These are phyloP conservation scores for Cossypha heuglini DNA, from an alignment of 2,797 vertebrate species.

Conservation along the genomic window DNA sequence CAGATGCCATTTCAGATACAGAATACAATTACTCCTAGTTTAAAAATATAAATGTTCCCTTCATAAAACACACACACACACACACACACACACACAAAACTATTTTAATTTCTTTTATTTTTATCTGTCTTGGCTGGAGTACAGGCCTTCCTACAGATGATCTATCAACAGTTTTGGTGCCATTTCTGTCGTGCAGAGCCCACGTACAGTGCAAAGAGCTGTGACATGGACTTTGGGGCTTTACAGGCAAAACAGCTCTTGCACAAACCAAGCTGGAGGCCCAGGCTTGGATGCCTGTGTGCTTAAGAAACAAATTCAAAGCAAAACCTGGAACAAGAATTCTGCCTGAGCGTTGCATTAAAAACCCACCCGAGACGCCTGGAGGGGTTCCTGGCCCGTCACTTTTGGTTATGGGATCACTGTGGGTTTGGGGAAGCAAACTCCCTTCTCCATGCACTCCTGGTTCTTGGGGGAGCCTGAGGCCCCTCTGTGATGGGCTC, in stretches of 20 bases:
- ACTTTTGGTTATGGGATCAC: conserved; percentile 41
- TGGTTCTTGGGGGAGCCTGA: background rate
- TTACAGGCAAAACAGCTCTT: conserved; percentile 59
- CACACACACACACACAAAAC: background rate
- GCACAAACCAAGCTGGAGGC: conserved; percentile 51
- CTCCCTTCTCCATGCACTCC: background rate
- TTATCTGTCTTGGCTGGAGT: conserved; percentile 83
- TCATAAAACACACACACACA: conserved; percentile 62
- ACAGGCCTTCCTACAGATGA: conserved; percentile 84
- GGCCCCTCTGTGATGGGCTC: background rate
- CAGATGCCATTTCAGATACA: conserved; percentile 89
- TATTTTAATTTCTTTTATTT: conserved; percentile 79
- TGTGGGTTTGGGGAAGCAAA: background rate
- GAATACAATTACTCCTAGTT: conserved; percentile 89
- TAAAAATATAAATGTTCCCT: conserved; percentile 90
- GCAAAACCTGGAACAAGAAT: conserved; percentile 64
- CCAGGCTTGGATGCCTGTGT: conserved; percentile 36
- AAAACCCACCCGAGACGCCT: background rate
- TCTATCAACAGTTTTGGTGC: conserved; percentile 82
- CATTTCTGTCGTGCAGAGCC: conserved; percentile 70
- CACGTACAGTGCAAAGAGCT: conserved; percentile 45
- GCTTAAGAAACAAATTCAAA: conserved; percentile 41
- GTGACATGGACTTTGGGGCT: conserved; percentile 61
- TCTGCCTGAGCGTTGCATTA: background rate
- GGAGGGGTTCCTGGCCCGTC: conserved; percentile 30